Evolutionary conservation across 2,888 invertebrate genomes (phyloP).

Genomic region (Aricia artaxerxes): DNA sequence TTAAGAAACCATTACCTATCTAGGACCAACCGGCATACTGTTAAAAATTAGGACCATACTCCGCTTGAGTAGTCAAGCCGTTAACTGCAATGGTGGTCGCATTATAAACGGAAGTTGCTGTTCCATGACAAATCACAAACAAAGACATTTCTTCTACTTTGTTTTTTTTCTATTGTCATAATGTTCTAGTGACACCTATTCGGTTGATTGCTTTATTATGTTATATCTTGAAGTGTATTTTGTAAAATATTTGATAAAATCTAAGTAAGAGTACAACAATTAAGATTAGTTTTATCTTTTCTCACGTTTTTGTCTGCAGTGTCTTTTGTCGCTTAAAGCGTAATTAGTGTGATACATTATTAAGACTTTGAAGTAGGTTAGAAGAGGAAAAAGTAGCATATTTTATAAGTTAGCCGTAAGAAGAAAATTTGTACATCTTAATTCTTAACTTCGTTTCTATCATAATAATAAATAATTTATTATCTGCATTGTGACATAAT

Average conservation of each 20-base stretch:
- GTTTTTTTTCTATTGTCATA: neutral
- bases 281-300: neutral
- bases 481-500: no score
- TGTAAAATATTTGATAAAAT: neutral
- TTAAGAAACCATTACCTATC: neutral
- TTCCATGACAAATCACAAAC: neutral
- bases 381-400: neutral
- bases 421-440: neutral
- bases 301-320: neutral
- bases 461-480: no score
- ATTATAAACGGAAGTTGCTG: neutral
- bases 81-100: neutral
- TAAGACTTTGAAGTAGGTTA: neutral
- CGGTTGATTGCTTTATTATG: neutral
- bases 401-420: neutral
- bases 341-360: neutral
- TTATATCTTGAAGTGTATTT: neutral
- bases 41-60: neutral
- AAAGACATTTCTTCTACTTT: neutral
- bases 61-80: constrained; percentile 10
- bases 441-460: no score
- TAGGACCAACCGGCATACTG: neutral
- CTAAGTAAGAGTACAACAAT: neutral
- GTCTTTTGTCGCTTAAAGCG: neutral
- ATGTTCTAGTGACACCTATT: neutral